Percentiles rank a stretch among this genome's conserved stretches.
phyloP scores from a whole-genome alignment of 2,797 vertebrate genomes.

The Falco cherrug region DNA sequence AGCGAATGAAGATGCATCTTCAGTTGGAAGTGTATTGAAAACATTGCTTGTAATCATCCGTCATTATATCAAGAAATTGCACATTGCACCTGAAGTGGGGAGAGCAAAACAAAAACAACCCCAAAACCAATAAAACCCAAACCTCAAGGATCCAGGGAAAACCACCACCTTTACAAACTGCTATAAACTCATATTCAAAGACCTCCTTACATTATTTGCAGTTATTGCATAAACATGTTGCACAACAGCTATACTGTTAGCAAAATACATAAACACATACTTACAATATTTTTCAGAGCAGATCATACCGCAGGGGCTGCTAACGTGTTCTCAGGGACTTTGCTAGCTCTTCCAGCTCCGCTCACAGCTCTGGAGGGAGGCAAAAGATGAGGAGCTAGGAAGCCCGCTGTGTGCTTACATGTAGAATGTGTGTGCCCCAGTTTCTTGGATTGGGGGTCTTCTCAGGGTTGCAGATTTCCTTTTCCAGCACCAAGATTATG shows the following conservation, averaged over 20 bases:
- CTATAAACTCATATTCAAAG: not conserved
- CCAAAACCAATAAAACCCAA: not conserved
- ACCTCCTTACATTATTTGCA: not conserved
- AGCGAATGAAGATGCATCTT: not conserved
- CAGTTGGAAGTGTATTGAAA: not conserved
- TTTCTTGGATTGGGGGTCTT: not conserved
- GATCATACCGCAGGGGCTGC: not conserved
- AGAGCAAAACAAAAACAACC: not conserved
- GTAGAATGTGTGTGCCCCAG: rapidly evolving
- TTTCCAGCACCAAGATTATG: not conserved
- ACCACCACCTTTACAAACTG: not conserved
- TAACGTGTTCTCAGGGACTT: not conserved
- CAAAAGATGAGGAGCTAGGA: not conserved
- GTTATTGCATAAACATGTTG: not conserved
- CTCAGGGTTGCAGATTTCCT: not conserved
- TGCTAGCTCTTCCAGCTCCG: not conserved
- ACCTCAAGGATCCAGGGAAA: not conserved
- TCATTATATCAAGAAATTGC: not conserved
- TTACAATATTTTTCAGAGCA: not conserved
- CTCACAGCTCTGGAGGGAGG: not conserved
- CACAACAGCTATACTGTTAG: conserved; percentile 1
- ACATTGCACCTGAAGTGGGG: not conserved
- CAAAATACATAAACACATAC: not conserved
- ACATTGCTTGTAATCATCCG: not conserved
- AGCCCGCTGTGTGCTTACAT: not conserved